These are phyloP conservation scores for Heliconius charithonia DNA, from an alignment of 2,888 invertebrate species.

Conservation along the genomic window DNA sequence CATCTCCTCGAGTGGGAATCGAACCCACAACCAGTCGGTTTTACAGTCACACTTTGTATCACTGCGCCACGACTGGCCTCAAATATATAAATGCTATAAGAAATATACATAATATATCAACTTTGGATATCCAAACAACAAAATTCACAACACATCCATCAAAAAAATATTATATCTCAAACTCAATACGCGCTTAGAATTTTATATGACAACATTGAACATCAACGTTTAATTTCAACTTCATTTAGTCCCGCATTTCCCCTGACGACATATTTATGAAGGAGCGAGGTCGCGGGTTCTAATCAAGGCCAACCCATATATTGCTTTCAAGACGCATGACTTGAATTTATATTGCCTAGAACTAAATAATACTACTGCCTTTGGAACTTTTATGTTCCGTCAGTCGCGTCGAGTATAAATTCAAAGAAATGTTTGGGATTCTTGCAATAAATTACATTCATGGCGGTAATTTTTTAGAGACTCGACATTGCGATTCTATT, in stretches of 20 bases:
- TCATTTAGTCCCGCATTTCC: slow-evolving; percentile 38
- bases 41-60: too few species aligned
- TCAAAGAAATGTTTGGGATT: slow-evolving; percentile 56
- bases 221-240: slow-evolving; percentile 38
- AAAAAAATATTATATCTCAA: background rate
- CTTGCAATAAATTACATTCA: slow-evolving; percentile 52
- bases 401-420: slow-evolving; percentile 66
- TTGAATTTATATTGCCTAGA: slow-evolving; percentile 56
- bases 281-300: slow-evolving; percentile 41
- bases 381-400: slow-evolving; percentile 55
- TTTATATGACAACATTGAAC: slow-evolving; percentile 15
- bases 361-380: slow-evolving; percentile 52
- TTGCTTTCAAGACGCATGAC: slow-evolving; percentile 53
- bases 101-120: too few species aligned
- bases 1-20: too few species aligned
- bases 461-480: slow-evolving; percentile 31
- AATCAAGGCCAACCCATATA: slow-evolving; percentile 48
- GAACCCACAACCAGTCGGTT: too few species aligned
- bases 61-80: too few species aligned
- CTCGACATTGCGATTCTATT: slow-evolving; percentile 9
- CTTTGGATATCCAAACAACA: background rate
- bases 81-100: background rate
- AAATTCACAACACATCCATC: slow-evolving; percentile 4
- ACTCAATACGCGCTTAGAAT: background rate
- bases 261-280: slow-evolving; percentile 43